Percentiles rank a stretch among this genome's conserved stretches.
Evolutionary conservation across 2,888 invertebrate genomes (phyloP).

Genomic region (Hipparchia semele): DNA sequence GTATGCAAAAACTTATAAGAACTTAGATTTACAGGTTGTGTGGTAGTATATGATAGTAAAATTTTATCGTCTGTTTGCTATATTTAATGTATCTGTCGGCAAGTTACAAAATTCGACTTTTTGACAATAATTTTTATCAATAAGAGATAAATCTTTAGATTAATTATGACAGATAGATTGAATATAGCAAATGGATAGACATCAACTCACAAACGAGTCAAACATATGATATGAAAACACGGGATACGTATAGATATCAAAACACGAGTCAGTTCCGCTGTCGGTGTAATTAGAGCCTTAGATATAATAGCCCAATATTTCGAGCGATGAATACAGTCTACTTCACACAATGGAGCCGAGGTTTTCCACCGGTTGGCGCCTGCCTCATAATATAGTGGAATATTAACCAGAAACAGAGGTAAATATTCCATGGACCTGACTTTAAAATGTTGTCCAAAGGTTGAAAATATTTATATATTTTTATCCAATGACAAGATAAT

Average conservation of each 20-base stretch:
- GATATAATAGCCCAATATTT: constrained; percentile 8
- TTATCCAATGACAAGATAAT: too few species aligned
- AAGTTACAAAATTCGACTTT: too few species aligned
- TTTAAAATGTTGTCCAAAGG: too few species aligned
- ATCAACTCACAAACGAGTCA: not conserved
- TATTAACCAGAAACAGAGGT: not conserved
- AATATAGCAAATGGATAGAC: not conserved
- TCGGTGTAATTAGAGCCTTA: constrained; percentile 7
- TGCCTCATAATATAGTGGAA: not conserved
- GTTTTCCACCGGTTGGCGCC: constrained; percentile 12
- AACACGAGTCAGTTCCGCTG: not conserved
- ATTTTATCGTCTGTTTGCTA: too few species aligned
- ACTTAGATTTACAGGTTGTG: too few species aligned
- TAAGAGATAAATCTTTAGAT: too few species aligned
- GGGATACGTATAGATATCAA: not conserved
- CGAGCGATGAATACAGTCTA: constrained; percentile 7
- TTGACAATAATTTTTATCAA: not conserved
- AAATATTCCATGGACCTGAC: too few species aligned
- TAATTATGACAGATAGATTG: not conserved
- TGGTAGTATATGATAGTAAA: too few species aligned
- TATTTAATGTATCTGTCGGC: too few species aligned
- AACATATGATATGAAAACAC: too few species aligned
- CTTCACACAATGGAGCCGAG: not conserved
- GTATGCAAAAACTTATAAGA: too few species aligned
- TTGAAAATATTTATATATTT: too few species aligned